Evolutionary conservation across 2,888 invertebrate species (phyloP), one percentile per base, ranked within the genome.

Genomic region (Drosophila paranaensis): DNA sequence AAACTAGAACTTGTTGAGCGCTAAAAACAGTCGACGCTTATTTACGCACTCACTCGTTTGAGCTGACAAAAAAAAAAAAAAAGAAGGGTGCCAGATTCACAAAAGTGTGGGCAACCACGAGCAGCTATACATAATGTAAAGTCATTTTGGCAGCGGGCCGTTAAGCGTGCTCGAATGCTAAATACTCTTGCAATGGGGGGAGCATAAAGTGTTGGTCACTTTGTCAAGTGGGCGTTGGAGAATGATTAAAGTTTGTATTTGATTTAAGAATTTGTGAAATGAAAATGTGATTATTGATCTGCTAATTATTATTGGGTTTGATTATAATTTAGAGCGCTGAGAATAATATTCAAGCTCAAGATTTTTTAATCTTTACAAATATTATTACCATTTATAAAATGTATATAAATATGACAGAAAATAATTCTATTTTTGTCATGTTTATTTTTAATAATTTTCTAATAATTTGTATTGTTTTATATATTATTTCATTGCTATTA

Each of bases 1-100:
- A 73, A 87, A 80, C 88, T 79, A 82, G 85, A 84, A 87, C 88
- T 80, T 43, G 71, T 60, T 71, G 43, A 66, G 60, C 45, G 33
- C 67, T 72, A 35, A 48, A 43, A 25, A 37, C 39, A 46, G 51
- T 40, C 40, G 54, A 27, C 54, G 43, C 40, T 69, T 57, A 62
- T 61, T 62, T 46, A 64, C 69, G 37, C 64, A 42, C 45, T 53
- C 39, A 35, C 61, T 30, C 37, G 33, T 33, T 48, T 27, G n/a
- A 57, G 58, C 58, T 39, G 62, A 39, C 42, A 16, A 25, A 13
- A 39, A 56, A 54, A 20, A 20, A 20, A 20, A 20, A 54, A 20
- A 20, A 20, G 2, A 20, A 55, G 74, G 46, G 55, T 51, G 54
- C 27, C 60, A 42, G 25, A 57, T 16, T 37, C 25, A 20, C 51